These are phyloP conservation scores for Parapristionchus giblindavisi DNA, from an alignment of 2,888 invertebrate genomes.

Conservation along the genomic window DNA sequence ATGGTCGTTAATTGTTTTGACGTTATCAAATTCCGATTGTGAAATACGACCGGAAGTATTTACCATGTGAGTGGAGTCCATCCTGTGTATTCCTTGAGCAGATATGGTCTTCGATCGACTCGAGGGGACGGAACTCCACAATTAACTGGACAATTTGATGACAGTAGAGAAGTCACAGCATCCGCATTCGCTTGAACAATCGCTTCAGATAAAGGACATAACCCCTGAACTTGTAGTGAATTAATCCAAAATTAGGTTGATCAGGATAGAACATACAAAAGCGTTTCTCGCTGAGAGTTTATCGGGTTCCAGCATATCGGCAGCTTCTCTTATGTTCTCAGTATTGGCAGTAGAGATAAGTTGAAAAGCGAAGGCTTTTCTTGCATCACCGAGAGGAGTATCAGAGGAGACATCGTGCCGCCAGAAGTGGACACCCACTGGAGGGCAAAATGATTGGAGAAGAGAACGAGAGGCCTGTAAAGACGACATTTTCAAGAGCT, in stretches of 20 bases:
- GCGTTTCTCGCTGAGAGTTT: slow-evolving; percentile 33
- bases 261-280: slow-evolving; percentile 33
- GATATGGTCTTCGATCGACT: slow-evolving; percentile 37
- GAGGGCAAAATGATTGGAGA: slow-evolving; percentile 40
- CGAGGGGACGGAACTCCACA: slow-evolving; percentile 38
- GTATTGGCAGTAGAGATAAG: slow-evolving; percentile 37
- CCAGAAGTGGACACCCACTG: slow-evolving; percentile 42
- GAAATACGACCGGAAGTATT: neutral
- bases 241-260: neutral
- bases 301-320: slow-evolving; percentile 39
- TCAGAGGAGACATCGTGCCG: slow-evolving; percentile 31
- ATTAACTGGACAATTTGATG: slow-evolving; percentile 41
- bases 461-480: slow-evolving; percentile 44
- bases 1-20: too few relatives aligned
- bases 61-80: slow-evolving; percentile 49
- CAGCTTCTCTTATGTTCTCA: slow-evolving; percentile 36
- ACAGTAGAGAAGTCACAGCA: slow-evolving; percentile 35
- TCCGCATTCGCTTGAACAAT: slow-evolving; percentile 43
- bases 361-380: slow-evolving; percentile 42
- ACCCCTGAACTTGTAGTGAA: slow-evolving; percentile 37
- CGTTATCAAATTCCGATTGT: neutral
- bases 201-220: slow-evolving; percentile 42
- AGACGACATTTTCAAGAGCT: neutral
- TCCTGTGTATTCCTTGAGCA: slow-evolving; percentile 43
- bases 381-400: slow-evolving; percentile 39